phyloP scores from a whole-genome alignment of 2,797 vertebrate genomes.

The Neopelma chrysocephalum region DNA sequence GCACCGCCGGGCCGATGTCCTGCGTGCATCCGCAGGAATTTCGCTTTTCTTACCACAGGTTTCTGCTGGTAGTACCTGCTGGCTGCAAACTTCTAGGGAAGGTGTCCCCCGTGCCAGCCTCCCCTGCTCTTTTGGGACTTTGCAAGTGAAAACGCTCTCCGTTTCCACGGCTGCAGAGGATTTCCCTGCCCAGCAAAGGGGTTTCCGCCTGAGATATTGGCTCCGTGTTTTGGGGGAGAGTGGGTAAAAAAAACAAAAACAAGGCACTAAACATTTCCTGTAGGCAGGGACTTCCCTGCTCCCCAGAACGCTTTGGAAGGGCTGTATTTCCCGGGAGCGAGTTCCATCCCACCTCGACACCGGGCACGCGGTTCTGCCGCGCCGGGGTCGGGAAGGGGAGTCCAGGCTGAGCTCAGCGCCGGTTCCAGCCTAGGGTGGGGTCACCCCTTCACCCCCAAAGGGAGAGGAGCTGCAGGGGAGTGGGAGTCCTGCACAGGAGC shows the following conservation, averaged over 20 bases:
- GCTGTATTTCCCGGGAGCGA: neutral
- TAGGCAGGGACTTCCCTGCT: neutral
- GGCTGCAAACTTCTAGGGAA: neutral
- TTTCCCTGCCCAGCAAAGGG: neutral
- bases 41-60: neutral
- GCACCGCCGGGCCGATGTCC: accelerated
- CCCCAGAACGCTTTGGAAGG: neutral
- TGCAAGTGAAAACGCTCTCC: accelerated
- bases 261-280: neutral
- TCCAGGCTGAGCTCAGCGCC: neutral
- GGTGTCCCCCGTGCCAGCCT: accelerated
- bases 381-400: accelerated
- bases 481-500: neutral
- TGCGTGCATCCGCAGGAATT: neutral
- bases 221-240: neutral
- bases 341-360: neutral
- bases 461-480: neutral
- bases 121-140: neutral
- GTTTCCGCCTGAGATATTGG: neutral
- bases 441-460: neutral
- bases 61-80: neutral
- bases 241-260: neutral
- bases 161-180: neutral
- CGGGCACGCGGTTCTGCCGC: accelerated
- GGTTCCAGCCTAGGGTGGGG: neutral